Evolutionary conservation across 2,797 vertebrate genomes (phyloP), one percentile per base, ranked within the genome.

Genomic region (Lithobates sylvaticus): DNA sequence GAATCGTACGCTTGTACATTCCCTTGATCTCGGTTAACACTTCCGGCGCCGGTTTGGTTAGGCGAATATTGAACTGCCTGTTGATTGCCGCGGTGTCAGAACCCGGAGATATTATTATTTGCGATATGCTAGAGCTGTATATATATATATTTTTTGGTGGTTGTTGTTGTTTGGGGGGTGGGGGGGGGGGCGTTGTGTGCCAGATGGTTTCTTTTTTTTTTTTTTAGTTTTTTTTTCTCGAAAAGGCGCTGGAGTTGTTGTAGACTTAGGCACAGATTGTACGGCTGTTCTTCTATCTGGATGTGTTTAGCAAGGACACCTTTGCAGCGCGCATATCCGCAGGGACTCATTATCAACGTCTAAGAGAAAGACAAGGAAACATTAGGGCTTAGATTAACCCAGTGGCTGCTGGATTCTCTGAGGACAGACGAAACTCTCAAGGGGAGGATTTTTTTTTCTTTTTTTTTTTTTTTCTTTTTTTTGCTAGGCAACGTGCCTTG

Each of bases 271-370:
- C 83, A 74, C 54, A 84, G 54, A 34, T 77, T 23, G 54, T 34
- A 58, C 13, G 16, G 69, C 34, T 54, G 65, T 26, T 44, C 71
- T 69, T 76, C 65, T 83, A 47, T 83, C 68, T 84, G 54, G 42
- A 34, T 18, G 16, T 67, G 44, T 58, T 81, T 81, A 61, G 54
- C 76, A 78, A 84, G 83, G 83, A 79, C 83, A 85, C 76, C 76
- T 85, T 78, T 79, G 39, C 83, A 54, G 61, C 26, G 54, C 5
- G 44, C 29, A 61, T 2, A 65, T 82, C 77, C 77, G 79, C 79
- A 86, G 79, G 79, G 85, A 86, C 85, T 64, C 73, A 76, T 86
- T 86, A 79, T 76, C 84, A 44, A 44, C 21, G 39, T 81, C 78
- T 39, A 54, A 78, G 61, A 65, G 73, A 78, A 61, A 70, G 47